These are phyloP conservation scores for Oenanthe oenanthe DNA, from an alignment of 2,113 vertebrate species.

Conservation along the genomic window DNA sequence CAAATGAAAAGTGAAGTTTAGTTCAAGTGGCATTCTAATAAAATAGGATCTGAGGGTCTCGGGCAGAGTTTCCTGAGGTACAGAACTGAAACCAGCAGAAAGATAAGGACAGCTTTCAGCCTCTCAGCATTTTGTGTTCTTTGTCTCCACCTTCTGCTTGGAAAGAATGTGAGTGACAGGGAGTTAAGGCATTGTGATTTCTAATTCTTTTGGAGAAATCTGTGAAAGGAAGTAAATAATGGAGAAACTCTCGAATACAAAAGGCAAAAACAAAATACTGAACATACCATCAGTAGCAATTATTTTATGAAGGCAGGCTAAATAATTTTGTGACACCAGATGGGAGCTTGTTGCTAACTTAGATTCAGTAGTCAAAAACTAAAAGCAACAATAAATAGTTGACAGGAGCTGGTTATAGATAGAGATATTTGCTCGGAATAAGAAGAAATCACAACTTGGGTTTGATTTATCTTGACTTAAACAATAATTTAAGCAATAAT, in stretches of 20 bases:
- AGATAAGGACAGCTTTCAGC: too few relatives aligned
- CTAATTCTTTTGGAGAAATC: background rate
- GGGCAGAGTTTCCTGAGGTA: background rate
- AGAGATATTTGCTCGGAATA: background rate
- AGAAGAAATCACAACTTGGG: background rate
- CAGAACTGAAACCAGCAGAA: background rate
- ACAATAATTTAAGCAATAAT: background rate
- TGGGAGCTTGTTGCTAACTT: background rate
- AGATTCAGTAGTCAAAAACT: background rate
- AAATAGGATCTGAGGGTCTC: background rate
- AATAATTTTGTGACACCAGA: background rate
- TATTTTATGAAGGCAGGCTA: background rate
- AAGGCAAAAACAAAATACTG: background rate
- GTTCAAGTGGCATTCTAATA: background rate
- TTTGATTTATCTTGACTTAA: background rate
- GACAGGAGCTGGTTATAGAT: background rate
- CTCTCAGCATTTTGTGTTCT: conserved; percentile 8
- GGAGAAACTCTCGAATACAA: background rate
- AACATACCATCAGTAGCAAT: background rate
- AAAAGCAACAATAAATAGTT: background rate
- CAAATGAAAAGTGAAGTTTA: background rate
- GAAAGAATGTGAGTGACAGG: background rate
- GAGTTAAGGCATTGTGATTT: background rate
- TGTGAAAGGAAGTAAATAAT: background rate
- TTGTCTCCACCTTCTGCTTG: conserved; percentile 58